Evolutionary conservation across 2,113 vertebrate genomes (phyloP).

Genomic region (Penelope pileata): DNA sequence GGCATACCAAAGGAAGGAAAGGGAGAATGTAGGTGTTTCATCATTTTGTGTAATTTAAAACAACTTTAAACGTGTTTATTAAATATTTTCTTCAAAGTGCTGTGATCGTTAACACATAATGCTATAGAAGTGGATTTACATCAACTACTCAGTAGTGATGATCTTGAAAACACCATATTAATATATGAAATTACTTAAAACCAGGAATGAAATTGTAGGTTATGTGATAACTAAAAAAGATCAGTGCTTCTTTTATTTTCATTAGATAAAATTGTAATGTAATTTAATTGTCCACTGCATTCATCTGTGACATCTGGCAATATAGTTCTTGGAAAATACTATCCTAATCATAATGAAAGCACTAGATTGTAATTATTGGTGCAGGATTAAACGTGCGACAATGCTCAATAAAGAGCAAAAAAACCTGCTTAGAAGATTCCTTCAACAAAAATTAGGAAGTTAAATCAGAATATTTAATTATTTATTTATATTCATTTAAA

Average conservation of each 20-base stretch:
- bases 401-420: background rate
- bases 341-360: background rate
- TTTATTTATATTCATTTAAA: background rate
- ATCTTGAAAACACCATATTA: background rate
- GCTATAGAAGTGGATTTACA: background rate
- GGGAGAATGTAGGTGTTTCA: background rate
- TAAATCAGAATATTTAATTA: background rate
- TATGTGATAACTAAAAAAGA: background rate
- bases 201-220: background rate
- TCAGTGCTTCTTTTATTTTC: background rate
- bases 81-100: background rate
- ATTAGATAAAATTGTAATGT: background rate
- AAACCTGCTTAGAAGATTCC: background rate
- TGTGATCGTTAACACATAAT: background rate
- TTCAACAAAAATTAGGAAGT: background rate
- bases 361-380: background rate
- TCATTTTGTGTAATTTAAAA: background rate
- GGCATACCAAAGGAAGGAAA: background rate
- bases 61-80: background rate
- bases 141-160: background rate
- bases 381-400: background rate
- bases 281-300: constrained; percentile 22
- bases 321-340: background rate
- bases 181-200: background rate
- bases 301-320: constrained; percentile 28